These are phyloP conservation scores for Edolisoma coerulescens DNA, from an alignment of 2,113 vertebrate species.

Conservation along the genomic window DNA sequence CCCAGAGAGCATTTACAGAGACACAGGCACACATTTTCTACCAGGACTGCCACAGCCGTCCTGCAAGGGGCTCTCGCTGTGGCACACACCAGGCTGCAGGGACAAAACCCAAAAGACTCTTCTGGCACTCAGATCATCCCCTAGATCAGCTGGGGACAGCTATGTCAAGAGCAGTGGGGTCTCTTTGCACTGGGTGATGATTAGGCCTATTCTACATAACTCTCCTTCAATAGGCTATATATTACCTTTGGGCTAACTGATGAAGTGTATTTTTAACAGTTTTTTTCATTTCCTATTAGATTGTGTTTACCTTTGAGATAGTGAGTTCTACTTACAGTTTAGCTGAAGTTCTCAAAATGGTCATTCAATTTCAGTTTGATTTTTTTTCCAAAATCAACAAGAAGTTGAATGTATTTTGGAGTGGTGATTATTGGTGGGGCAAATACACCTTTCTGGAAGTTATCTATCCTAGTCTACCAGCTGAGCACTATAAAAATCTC, in stretches of 20 bases:
- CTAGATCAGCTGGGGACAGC: too few species aligned
- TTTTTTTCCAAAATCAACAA: not conserved
- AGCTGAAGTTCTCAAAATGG: not conserved
- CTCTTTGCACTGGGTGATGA: not conserved
- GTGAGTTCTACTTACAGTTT: not conserved
- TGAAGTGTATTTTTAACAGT: not conserved
- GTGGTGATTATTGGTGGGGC: not conserved
- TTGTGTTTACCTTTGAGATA: not conserved
- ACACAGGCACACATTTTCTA: rapidly evolving
- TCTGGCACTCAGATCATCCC: not conserved
- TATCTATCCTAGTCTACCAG: not conserved
- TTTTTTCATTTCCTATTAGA: not conserved
- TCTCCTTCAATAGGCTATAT: not conserved
- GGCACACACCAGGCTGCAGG: not conserved
- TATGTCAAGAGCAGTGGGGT: not conserved
- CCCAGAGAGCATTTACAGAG: not conserved
- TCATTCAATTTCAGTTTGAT: not conserved
- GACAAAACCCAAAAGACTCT: not conserved
- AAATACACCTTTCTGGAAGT: not conserved
- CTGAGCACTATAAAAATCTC: not conserved
- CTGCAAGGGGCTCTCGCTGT: not conserved
- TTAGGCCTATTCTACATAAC: not conserved
- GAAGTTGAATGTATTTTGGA: not conserved
- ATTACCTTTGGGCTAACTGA: not conserved
- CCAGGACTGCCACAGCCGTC: not conserved